These are phyloP conservation scores for Rutpela maculata DNA, from an alignment of 2,888 invertebrate species.

Conservation along the genomic window DNA sequence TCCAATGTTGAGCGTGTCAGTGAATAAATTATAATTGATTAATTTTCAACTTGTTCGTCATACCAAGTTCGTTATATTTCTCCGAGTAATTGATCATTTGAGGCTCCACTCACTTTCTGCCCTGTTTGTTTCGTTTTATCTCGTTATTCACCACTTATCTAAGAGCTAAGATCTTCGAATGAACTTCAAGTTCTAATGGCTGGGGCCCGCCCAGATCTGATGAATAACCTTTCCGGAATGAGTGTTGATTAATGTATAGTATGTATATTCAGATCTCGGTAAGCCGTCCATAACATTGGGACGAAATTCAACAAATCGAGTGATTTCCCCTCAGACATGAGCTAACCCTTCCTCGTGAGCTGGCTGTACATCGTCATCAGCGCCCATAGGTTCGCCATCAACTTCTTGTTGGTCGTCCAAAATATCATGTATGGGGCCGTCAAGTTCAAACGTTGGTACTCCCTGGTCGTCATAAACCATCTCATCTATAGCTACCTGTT, in stretches of 20 bases:
- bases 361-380: constrained; percentile 35
- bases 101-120: constrained; percentile 52
- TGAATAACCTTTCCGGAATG: constrained; percentile 61
- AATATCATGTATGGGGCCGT: constrained; percentile 72
- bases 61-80: constrained; percentile 42
- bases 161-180: constrained; percentile 46
- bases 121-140: constrained; percentile 52
- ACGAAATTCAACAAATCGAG: constrained; percentile 48
- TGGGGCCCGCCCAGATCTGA: constrained; percentile 86
- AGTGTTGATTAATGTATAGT: constrained; percentile 76
- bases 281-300: constrained; percentile 69
- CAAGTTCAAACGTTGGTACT: constrained; percentile 67
- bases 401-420: constrained; percentile 64
- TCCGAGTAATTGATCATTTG: constrained; percentile 45
- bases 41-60: constrained; percentile 41
- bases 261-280: constrained; percentile 82
- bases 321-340: constrained; percentile 36
- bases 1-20: no score
- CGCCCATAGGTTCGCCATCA: constrained; percentile 3
- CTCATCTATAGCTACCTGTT: constrained; percentile 58
- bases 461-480: constrained; percentile 66
- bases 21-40: constrained; percentile 65
- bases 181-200: constrained; percentile 86
- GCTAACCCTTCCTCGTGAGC: constrained; percentile 32
- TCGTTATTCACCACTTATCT: neutral